Evolutionary conservation across 2,113 vertebrate genomes (phyloP).

Genomic region (Vanacampus margaritifer): DNA sequence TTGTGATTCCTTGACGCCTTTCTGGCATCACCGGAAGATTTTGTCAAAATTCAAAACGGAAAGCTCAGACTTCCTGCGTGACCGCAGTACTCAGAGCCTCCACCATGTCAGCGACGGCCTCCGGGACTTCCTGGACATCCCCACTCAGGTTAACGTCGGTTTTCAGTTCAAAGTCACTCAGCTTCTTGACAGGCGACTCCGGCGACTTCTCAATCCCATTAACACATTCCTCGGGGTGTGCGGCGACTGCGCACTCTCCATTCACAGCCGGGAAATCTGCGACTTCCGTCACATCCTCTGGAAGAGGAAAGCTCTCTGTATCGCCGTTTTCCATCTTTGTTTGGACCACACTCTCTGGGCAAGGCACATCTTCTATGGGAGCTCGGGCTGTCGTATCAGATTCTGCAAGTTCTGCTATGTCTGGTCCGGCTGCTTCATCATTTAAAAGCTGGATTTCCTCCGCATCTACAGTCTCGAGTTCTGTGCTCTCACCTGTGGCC

Average conservation of each 20-base stretch:
- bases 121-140: constrained; percentile 53
- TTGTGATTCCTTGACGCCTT: constrained; percentile 44
- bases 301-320: constrained; percentile 33
- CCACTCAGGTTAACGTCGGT: constrained; percentile 63
- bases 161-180: constrained; percentile 71
- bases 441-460: constrained; percentile 16
- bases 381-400: constrained; percentile 24
- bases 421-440: constrained; percentile 32
- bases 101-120: constrained; percentile 48
- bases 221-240: constrained; percentile 55
- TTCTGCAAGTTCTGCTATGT: constrained; percentile 46
- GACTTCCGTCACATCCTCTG: constrained; percentile 30
- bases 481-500: constrained; percentile 12
- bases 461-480: constrained; percentile 10
- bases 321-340: constrained; percentile 69
- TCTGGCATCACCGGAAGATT: constrained; percentile 33
- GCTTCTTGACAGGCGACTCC: constrained; percentile 51
- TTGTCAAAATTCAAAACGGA: constrained; percentile 50
- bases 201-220: constrained; percentile 58
- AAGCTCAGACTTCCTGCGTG: constrained; percentile 65
- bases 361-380: constrained; percentile 24
- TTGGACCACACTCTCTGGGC: constrained; percentile 33
- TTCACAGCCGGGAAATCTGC: constrained; percentile 52
- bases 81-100: constrained; percentile 57
- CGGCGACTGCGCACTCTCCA: constrained; percentile 43